phyloP scores from a whole-genome alignment of 2,888 invertebrate species.

The Chesias legatella region DNA sequence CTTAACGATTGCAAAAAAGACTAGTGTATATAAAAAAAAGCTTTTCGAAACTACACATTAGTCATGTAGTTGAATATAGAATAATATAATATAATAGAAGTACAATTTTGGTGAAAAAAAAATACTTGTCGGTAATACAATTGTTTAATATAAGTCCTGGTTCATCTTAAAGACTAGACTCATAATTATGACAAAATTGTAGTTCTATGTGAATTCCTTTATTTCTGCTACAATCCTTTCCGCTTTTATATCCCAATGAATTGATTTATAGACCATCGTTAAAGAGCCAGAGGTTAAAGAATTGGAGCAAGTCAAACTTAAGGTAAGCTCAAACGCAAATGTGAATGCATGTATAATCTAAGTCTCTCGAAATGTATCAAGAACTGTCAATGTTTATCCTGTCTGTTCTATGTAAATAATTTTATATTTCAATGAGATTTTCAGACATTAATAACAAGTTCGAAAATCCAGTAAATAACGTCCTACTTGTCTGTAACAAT shows the following conservation, averaged over 20 bases:
- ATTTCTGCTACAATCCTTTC: constrained; percentile 37
- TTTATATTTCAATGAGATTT: constrained; percentile 36
- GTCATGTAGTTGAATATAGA: constrained; percentile 16
- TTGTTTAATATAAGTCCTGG: too few species aligned
- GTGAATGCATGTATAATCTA: constrained; percentile 33
- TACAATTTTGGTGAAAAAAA: constrained; percentile 14
- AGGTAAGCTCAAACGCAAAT: constrained; percentile 55
- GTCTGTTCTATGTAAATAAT: constrained; percentile 42
- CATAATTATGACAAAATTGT: constrained; percentile 15
- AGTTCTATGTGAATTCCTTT: constrained; percentile 14
- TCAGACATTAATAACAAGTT: constrained; percentile 41
- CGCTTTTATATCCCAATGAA: constrained; percentile 55
- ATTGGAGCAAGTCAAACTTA: constrained; percentile 64
- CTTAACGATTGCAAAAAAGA: constrained; percentile 7
- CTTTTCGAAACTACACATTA: constrained; percentile 23
- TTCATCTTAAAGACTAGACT: neutral
- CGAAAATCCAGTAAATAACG: constrained; percentile 52
- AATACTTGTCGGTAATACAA: neutral
- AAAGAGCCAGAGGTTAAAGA: constrained; percentile 58
- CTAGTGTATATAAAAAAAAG: constrained; percentile 6
- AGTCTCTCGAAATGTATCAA: neutral
- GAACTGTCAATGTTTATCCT: constrained; percentile 20
- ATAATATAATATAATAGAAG: constrained; percentile 13
- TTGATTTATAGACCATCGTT: constrained; percentile 66
- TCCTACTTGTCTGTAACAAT: constrained; percentile 13